These are phyloP conservation scores for Catocala fraxini DNA, from an alignment of 2,888 invertebrate genomes.

Conservation along the genomic window DNA sequence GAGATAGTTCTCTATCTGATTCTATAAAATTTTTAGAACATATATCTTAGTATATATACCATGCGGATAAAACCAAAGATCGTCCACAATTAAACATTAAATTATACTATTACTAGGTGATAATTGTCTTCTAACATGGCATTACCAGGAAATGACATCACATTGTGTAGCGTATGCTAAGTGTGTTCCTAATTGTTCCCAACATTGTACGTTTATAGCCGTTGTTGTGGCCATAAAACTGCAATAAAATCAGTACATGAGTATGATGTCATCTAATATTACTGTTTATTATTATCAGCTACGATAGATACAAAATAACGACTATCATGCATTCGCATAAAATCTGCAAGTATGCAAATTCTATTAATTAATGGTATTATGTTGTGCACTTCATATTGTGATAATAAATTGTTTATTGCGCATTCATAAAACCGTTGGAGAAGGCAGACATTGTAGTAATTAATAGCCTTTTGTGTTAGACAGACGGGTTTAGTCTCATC, in stretches of 20 bases:
- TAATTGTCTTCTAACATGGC: neutral
- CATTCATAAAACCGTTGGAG: neutral
- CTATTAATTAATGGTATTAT: conserved; percentile 29
- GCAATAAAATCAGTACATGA: conserved; percentile 61
- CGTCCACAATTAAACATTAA: too few relatives aligned
- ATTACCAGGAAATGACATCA: conserved; percentile 23
- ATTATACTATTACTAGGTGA: too few relatives aligned
- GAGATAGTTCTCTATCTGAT: too few relatives aligned
- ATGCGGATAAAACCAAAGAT: too few relatives aligned
- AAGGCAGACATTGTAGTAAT: neutral
- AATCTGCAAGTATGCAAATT: conserved; percentile 27
- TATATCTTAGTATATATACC: too few relatives aligned
- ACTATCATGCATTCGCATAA: conserved; percentile 15
- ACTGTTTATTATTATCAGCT: conserved; percentile 18
- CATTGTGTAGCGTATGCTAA: conserved; percentile 18
- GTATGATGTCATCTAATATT: conserved; percentile 49
- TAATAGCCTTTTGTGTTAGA: neutral
- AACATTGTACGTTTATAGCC: conserved; percentile 47
- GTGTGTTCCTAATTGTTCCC: conserved; percentile 25
- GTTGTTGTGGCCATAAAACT: conserved; percentile 53
- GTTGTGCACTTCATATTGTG: neutral
- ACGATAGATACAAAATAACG: conserved; percentile 9
- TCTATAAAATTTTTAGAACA: too few relatives aligned
- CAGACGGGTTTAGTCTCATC: neutral
- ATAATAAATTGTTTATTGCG: neutral